Conservation (phyloP, 2,888 invertebrate species). For the Aleiodes alternator region DNA sequence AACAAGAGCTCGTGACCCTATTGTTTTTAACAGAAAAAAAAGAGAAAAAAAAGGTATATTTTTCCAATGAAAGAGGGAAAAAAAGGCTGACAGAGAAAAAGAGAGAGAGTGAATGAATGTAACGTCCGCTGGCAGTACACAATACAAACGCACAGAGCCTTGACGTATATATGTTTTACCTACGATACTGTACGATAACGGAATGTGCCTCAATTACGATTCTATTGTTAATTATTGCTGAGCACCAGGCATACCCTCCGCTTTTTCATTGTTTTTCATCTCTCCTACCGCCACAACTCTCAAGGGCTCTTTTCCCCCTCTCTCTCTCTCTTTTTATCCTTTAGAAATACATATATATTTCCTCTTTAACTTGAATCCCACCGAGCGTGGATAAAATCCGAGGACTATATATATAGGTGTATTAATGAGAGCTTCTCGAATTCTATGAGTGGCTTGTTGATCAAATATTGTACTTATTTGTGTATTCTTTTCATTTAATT, state of each 20-base stretch:
- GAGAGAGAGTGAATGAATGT: conserved; percentile 44
- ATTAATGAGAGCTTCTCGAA: conserved; percentile 26
- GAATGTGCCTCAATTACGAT: conserved; percentile 66
- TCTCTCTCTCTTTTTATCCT: conserved; percentile 26
- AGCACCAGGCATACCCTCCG: conserved; percentile 54
- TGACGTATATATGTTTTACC: conserved; percentile 47
- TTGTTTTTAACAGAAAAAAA: conserved; percentile 34
- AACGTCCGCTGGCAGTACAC: conserved; percentile 47
- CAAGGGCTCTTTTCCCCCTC: conserved; percentile 22
- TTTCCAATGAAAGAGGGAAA: conserved; percentile 1
- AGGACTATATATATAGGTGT: conserved; percentile 8
- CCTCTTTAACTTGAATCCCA: background rate
- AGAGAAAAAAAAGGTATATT: background rate
- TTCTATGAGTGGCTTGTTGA: conserved; percentile 15
- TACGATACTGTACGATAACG: conserved; percentile 48
- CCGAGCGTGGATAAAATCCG: conserved; percentile 8
- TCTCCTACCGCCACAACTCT: background rate
- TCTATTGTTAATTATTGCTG: conserved; percentile 68
- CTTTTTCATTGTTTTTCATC: conserved; percentile 49
- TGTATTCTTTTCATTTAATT: conserved; percentile 6
- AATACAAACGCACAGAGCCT: conserved; percentile 56
- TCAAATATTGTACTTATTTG: conserved; percentile 21
- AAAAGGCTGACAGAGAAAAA: conserved; percentile 33
- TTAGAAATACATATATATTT: conserved; percentile 44
- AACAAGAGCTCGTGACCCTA: conserved; percentile 34